Evolutionary conservation across 2,888 invertebrate genomes (phyloP).

Genomic region (Lymantria dispar): DNA sequence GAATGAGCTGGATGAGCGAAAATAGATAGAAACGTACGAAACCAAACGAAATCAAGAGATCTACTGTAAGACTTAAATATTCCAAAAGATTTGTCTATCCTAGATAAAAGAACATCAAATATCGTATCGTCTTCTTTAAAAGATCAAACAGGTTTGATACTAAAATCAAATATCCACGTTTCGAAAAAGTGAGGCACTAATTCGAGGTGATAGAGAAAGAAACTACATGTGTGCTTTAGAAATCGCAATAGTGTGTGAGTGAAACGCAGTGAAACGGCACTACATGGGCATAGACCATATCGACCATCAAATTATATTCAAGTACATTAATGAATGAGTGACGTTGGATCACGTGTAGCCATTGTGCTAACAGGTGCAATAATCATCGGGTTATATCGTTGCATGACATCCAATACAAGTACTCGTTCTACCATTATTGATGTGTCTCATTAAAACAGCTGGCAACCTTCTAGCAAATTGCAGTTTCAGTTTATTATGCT

Average conservation of each 20-base stretch:
- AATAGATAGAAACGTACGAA: too few species aligned
- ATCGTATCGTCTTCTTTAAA: too few species aligned
- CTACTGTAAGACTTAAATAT: too few species aligned
- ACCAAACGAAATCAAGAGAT: too few species aligned
- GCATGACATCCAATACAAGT: slow-evolving; percentile 13
- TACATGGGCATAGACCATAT: slow-evolving; percentile 67
- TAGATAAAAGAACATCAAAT: not conserved
- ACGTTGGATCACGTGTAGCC: slow-evolving; percentile 24
- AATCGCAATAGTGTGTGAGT: slow-evolving; percentile 59
- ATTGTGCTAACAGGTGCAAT: slow-evolving; percentile 15
- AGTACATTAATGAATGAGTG: slow-evolving; percentile 52
- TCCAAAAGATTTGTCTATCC: too few species aligned
- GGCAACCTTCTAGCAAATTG: too few species aligned
- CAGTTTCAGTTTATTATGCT: too few species aligned
- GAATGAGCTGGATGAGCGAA: too few species aligned
- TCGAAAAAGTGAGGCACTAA: slow-evolving; percentile 18
- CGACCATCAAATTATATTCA: slow-evolving; percentile 74
- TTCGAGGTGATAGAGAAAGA: slow-evolving; percentile 52
- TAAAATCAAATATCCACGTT: slow-evolving; percentile 13
- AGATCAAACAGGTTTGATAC: slow-evolving; percentile 1
- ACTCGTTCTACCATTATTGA: slow-evolving; percentile 8
- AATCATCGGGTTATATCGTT: slow-evolving; percentile 13
- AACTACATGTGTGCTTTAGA: slow-evolving; percentile 55
- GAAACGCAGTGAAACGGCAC: slow-evolving; percentile 71
- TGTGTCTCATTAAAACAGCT: slow-evolving; percentile 1